These are phyloP conservation scores for Jordanella pulchra DNA, from an alignment of 2,797 vertebrate species.

Conservation along the genomic window DNA sequence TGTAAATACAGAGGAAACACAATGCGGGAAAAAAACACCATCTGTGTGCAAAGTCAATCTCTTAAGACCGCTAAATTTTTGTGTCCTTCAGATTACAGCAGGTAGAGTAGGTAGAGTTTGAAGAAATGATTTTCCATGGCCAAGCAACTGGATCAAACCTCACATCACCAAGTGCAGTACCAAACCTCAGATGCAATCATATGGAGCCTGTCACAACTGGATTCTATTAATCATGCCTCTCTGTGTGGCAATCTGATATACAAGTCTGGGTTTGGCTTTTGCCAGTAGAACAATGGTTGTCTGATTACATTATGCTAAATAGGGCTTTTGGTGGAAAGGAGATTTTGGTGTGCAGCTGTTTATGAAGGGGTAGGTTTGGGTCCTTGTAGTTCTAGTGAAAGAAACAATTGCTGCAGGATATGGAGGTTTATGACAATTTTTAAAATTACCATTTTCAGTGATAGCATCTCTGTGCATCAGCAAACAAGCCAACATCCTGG, in stretches of 20 bases:
- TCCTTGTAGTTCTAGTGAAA: not conserved
- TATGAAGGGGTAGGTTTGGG: not conserved
- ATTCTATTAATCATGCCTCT: not conserved
- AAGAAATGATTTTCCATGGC: not conserved
- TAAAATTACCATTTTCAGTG: not conserved
- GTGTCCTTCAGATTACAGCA: not conserved
- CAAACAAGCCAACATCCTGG: not conserved
- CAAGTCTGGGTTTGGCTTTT: not conserved
- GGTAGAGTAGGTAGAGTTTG: not conserved
- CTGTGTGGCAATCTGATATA: not conserved
- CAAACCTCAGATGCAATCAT: slow-evolving; percentile 1
- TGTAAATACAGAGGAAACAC: too few relatives aligned
- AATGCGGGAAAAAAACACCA: not conserved
- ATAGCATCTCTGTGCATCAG: not conserved
- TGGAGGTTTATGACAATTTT: not conserved
- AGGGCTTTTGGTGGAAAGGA: not conserved
- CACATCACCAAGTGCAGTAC: not conserved
- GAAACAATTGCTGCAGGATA: not conserved
- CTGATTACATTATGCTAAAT: not conserved
- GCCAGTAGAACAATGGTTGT: too few relatives aligned
- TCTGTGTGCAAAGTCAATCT: not conserved
- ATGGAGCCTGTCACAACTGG: not conserved
- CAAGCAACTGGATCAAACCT: not conserved
- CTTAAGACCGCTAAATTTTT: not conserved
- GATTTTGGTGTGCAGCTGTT: not conserved